phyloP scores from a whole-genome alignment of 2,113 vertebrate genomes.

The Paradoxurus hermaphroditus region DNA sequence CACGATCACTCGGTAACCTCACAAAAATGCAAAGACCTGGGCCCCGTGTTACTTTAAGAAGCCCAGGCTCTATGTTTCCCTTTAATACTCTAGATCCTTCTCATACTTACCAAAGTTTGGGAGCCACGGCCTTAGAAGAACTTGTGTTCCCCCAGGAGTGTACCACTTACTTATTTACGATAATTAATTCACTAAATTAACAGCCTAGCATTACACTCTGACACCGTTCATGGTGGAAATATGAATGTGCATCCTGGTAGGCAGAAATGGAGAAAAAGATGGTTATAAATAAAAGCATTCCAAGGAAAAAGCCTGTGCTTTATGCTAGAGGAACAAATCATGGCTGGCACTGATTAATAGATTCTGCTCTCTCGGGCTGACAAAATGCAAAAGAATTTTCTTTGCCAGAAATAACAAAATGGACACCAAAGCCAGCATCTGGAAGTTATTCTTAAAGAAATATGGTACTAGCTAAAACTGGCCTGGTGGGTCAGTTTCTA shows the following conservation, averaged over 20 bases:
- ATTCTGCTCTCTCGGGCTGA: conserved; percentile 64
- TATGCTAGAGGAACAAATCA: conserved; percentile 62
- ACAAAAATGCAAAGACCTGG: neutral
- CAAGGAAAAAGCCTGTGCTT: conserved; percentile 46
- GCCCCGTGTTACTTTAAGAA: neutral
- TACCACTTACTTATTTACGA: neutral
- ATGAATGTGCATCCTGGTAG: neutral
- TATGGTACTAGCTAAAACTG: conserved; percentile 63
- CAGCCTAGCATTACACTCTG: neutral
- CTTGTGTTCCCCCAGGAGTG: neutral
- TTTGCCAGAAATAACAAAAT: conserved; percentile 75
- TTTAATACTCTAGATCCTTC: neutral
- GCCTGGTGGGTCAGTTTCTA: conserved; percentile 52
- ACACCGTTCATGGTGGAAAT: conserved; percentile 11
- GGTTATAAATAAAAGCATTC: conserved; percentile 62
- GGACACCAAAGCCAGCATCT: conserved; percentile 68
- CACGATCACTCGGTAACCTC: neutral
- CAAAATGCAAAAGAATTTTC: conserved; percentile 67
- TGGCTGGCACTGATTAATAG: conserved; percentile 71
- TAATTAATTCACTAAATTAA: neutral
- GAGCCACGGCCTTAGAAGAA: neutral
- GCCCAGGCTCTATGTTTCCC: neutral
- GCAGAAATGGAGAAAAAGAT: conserved; percentile 35
- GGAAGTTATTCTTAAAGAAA: conserved; percentile 75
- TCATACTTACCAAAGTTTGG: neutral